Base-by-base conservation (phyloP, 2,113 vertebrate species). In the Cephalopholis sonnerati region DNA sequence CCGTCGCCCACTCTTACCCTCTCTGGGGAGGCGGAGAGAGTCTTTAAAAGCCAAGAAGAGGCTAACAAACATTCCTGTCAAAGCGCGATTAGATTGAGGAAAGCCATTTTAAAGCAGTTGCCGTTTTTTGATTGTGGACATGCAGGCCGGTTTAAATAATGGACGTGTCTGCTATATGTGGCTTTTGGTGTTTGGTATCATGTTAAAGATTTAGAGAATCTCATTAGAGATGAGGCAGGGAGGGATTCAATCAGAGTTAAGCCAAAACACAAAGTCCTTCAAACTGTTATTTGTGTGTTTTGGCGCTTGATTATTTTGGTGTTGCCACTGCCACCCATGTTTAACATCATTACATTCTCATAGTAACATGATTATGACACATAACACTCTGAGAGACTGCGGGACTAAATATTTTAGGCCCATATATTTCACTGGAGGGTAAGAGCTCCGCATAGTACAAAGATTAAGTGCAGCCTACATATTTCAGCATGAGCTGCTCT, bases 31-130 rank as follows among this genome's bases (percentile, higher is more conserved):
- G 65, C 61, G 53, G 68, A 25, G 64, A 62, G 50, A 80, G 83
- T 74, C 79, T 91, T 87, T 80, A 89, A 92, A 92, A 81, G 91
- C 66, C 64, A 54, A 44, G 80, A 76, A 74, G 84, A 80, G 83
- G 53, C 81, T 68, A 75, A 79, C 79, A 73, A 87, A 91, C 66
- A 73, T 68, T 69, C 41, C 81, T 69, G 88, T 87, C 79, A 63
- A 79, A 75, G 80, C 48, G 13, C n/a, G 73, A 87, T 76, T 80
- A 67, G 65, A 82, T 64, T 55, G 69, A 84, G n/a, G 55, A 53
- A 54, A 54, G 51, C 18, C 51, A 53, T 57, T 59, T 85, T 39
- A 74, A 63, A 82, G 67, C 41, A 2, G 39, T 68, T 25, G 82
- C 2, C 18, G 6, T 41, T 66, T 69, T 77, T 74, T 61, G 51